Conservation (phyloP, 2,113 vertebrate genomes). For the Fregetta grallaria region DNA sequence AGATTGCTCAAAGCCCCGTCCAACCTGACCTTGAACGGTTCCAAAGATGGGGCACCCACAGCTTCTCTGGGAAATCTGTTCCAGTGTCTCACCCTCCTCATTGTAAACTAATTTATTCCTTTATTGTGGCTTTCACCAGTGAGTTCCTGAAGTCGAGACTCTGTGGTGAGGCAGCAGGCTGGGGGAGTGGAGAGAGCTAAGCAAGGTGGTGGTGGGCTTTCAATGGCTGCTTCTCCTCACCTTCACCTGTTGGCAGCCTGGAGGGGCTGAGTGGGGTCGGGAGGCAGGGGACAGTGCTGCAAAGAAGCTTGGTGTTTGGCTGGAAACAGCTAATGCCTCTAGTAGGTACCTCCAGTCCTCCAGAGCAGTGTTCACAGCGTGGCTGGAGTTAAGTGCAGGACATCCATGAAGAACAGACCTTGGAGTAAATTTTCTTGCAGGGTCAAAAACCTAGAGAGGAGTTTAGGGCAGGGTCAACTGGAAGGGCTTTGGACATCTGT, state of each 20-base stretch:
- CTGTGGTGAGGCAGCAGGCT: not conserved
- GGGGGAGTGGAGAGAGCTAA: not conserved
- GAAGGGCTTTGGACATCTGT: not conserved
- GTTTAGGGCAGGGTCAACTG: not conserved
- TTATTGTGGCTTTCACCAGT: not conserved
- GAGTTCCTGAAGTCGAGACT: not conserved
- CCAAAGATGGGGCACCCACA: not conserved
- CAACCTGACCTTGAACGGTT: not conserved
- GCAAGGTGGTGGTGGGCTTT: not conserved
- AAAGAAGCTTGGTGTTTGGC: not conserved
- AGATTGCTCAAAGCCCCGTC: not conserved
- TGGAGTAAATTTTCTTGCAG: not conserved
- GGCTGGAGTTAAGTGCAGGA: not conserved
- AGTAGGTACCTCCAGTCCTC: not conserved
- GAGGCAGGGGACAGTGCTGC: not conserved
- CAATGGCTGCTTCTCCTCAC: not conserved
- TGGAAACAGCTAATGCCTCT: not conserved
- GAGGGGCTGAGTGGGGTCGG: accelerated
- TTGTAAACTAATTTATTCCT: not conserved
- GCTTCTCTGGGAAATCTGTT: not conserved
- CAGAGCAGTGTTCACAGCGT: not conserved
- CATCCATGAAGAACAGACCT: not conserved
- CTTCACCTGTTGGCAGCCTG: not conserved
- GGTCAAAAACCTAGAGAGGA: not conserved
- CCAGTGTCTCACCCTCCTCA: not conserved